Evolutionary conservation across 2,888 invertebrate genomes (phyloP).

Genomic region (Cyrtodaria siliqua): DNA sequence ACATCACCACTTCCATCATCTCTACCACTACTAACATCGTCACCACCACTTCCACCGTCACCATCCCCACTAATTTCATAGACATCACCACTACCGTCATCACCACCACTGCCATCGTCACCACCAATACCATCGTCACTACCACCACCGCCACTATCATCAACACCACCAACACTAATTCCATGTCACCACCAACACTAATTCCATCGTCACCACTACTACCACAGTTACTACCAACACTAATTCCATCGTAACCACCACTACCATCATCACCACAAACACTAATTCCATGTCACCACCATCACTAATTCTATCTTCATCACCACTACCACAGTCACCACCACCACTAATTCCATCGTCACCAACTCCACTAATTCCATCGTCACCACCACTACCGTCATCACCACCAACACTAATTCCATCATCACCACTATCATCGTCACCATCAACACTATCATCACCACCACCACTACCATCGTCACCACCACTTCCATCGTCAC

Average conservation of each 20-base stretch:
- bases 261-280: conserved; percentile 6
- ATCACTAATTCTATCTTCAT: background rate
- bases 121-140: no score
- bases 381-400: conserved; percentile 4
- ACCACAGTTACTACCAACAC: background rate
- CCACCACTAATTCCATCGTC: no score
- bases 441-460: background rate
- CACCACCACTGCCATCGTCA: no score
- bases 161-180: no score
- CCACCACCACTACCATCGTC: background rate
- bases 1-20: no score
- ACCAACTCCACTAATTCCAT: background rate
- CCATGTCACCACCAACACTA: background rate
- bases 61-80: no score
- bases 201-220: no score
- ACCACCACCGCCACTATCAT: no score
- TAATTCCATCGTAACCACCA: background rate
- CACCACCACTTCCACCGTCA: no score
- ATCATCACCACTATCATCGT: background rate
- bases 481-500: background rate
- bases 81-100: no score
- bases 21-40: no score
- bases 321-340: no score
- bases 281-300: conserved; percentile 9
- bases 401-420: background rate